These are phyloP conservation scores for Seriola aureovittata DNA, from an alignment of 2,113 vertebrate species.

Conservation along the genomic window DNA sequence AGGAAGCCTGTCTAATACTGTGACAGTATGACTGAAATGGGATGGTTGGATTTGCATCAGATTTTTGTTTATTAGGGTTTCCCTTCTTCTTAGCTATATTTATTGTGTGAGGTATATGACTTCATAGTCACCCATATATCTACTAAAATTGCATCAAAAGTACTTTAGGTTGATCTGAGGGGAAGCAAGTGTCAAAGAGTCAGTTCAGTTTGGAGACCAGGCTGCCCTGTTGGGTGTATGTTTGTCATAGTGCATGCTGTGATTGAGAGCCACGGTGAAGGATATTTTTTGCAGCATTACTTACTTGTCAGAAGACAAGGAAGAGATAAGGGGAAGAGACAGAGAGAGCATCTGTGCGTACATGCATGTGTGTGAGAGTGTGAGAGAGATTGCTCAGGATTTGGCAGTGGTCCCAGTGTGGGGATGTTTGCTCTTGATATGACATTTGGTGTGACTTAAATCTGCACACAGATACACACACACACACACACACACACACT, in stretches of 20 bases:
- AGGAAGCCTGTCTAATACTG: neutral
- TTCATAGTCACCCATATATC: neutral
- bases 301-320: conserved; percentile 32
- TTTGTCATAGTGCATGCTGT: conserved; percentile 38
- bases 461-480: conserved; percentile 27
- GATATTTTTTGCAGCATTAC: conserved; percentile 29
- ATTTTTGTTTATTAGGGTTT: neutral
- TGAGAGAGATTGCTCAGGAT: conserved; percentile 57
- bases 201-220: neutral
- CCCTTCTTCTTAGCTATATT: neutral
- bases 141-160: neutral
- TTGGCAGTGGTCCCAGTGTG: conserved; percentile 58
- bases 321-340: conserved; percentile 11
- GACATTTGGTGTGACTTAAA: conserved; percentile 77
- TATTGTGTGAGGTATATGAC: neutral
- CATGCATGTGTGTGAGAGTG: conserved; percentile 27
- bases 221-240: conserved; percentile 18
- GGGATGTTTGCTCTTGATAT: conserved; percentile 74
- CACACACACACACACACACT: conserved; percentile 9
- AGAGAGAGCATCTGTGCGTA: neutral
- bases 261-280: conserved; percentile 1
- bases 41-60: neutral
- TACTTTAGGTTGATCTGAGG: neutral
- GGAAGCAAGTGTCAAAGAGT: neutral
- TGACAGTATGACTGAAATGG: neutral